Percentiles rank a stretch among this genome's conserved stretches.
Conservation (phyloP, 1,140 invertebrate species). For the Acyrthosiphon pisum region DNA sequence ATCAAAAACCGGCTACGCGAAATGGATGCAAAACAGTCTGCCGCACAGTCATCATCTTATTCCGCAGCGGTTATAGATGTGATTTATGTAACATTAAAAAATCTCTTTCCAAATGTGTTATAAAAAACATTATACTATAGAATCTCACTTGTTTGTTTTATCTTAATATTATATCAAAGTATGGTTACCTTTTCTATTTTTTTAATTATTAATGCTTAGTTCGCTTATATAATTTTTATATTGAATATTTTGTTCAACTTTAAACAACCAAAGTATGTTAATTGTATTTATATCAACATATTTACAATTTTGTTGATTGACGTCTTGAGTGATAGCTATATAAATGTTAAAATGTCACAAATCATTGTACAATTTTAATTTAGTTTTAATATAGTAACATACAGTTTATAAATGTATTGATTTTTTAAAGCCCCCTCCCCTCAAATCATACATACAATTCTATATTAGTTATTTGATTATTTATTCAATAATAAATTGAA, state of each 20-base stretch:
- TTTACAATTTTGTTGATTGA: neutral
- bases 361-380: neutral
- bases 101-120: neutral
- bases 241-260: neutral
- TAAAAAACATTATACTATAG: neutral
- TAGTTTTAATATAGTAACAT: neutral
- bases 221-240: neutral
- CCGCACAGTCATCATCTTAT: too few species aligned
- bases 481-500: neutral
- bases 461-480: neutral
- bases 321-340: neutral
- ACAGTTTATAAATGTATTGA: neutral
- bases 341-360: neutral
- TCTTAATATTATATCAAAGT: neutral
- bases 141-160: constrained; percentile 20
- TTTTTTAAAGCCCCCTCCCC: neutral
- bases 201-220: neutral
- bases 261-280: neutral
- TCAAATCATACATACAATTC: neutral
- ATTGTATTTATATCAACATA: neutral
- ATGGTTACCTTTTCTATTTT: neutral
- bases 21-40: too few species aligned
- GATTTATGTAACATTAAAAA: neutral
- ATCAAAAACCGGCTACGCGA: too few species aligned
- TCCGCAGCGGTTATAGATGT: too few species aligned